Evolutionary conservation across 53 echinoderm and acorn worm genomes (phyloP).

Genomic region (Temnopleurus reevesii): DNA sequence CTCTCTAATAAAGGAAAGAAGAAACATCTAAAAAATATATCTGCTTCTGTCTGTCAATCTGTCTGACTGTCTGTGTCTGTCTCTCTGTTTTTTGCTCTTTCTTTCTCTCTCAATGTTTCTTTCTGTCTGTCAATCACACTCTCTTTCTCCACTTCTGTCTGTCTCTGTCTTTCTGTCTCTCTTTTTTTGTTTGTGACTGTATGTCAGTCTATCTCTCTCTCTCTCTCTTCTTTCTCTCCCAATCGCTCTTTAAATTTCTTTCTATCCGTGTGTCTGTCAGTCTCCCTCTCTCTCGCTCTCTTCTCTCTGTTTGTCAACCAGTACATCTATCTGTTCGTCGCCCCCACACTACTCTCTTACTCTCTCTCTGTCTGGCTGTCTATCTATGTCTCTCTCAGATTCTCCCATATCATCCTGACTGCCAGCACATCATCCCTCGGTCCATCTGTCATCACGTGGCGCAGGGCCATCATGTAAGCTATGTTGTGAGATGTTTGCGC

Average conservation of each 20-base stretch:
- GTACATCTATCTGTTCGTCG: background rate
- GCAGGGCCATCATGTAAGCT: conserved; percentile 14
- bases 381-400: background rate
- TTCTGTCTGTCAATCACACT: background rate
- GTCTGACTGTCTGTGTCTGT: background rate
- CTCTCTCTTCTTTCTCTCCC: background rate
- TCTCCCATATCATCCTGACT: background rate
- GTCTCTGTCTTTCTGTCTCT: background rate
- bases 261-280: background rate
- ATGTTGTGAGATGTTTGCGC: conserved; percentile 30
- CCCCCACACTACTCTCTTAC: background rate
- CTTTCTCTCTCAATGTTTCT: background rate
- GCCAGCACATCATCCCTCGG: background rate
- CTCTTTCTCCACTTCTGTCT: background rate
- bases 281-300: background rate
- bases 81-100: background rate
- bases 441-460: conserved; percentile 10
- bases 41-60: background rate
- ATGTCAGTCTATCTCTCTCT: background rate
- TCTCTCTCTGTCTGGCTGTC: background rate
- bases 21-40: no score
- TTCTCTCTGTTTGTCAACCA: background rate
- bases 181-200: background rate
- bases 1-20: no score
- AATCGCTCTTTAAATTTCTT: background rate